Evolutionary conservation across 2,797 vertebrate species (phyloP), one percentile per base, ranked within the genome.

Genomic region (Sebastes steindachneri): DNA sequence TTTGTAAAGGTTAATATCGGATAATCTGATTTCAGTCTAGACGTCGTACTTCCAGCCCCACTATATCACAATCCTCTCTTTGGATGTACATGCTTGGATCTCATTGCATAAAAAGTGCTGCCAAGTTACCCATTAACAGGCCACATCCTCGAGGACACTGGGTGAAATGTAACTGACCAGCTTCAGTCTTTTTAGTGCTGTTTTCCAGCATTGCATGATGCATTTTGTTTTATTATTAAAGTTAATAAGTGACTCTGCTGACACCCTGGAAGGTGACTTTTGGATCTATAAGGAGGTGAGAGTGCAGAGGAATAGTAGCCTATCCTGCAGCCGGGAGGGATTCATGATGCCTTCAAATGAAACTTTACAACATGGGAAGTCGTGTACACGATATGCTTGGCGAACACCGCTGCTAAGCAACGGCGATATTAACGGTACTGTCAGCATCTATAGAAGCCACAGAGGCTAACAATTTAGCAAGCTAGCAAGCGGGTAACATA

Each of bases 131-230:
- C 77, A 89, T 89, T 90, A 88, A 90, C 86, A 85, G 57, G 64
- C 41, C 72, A 33, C 59, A 72, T 88, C 83, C 33, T 41, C 9
- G 5, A 70, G 88, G 75, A 82, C 81, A 90, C 71, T 90, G 82
- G 88, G 85, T 89, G 84, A 93, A 93, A 89, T 67, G 87, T 86
- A 58, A 92, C 69, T 41, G 74, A 76, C 11, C 17, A 77, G 67
- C 73, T 67, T 77, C 21, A 57, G 74, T 35, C 51, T 78, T 37
- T 45, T 12, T 7, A 59, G 31, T 29, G 7, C 25, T 1, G 11
- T 68, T 67, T 70, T 62, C 48, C 14, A 66, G 11, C 6, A 5
- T 23, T 58, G 19, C 14, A 17, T 69, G 31, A 51, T 65, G 11
- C 7, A 19, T 69, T 82, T 80, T 41, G 14, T 45, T 45, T 45